These are phyloP conservation scores for Rafetus swinhoei DNA, from an alignment of 2,113 vertebrate species.

Conservation along the genomic window DNA sequence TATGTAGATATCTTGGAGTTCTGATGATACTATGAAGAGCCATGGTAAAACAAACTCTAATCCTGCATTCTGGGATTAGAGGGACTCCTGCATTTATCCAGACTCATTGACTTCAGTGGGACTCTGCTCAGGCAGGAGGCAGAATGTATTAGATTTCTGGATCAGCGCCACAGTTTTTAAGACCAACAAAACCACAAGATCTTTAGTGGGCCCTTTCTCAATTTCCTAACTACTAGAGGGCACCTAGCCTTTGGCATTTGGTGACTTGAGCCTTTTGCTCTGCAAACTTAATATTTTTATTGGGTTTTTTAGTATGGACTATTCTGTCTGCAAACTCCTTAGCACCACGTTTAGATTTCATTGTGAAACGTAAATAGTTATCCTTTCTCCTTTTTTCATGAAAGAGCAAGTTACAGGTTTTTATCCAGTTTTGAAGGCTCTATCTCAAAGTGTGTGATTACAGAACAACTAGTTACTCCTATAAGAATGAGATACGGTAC, in stretches of 20 bases:
- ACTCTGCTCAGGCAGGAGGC: background rate
- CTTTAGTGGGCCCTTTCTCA: background rate
- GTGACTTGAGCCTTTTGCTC: background rate
- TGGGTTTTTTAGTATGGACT: background rate
- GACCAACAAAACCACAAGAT: background rate
- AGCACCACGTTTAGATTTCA: background rate
- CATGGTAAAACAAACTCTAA: background rate
- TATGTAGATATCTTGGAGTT: background rate
- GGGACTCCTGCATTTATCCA: background rate
- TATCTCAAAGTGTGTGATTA: background rate
- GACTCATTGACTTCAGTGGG: background rate
- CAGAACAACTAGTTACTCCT: background rate
- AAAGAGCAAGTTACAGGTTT: background rate
- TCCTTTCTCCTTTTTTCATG: background rate
- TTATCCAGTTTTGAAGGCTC: background rate
- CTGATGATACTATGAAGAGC: background rate
- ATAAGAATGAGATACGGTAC: background rate
- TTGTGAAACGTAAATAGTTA: accelerated
- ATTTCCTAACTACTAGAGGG: background rate
- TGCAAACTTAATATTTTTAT: background rate
- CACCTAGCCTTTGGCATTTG: background rate
- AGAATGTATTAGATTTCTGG: background rate
- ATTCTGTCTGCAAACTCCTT: background rate
- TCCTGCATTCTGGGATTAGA: no score
- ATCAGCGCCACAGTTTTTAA: background rate